Evolutionary conservation across 2,113 vertebrate genomes (phyloP).

Genomic region (Scytalopus superciliaris): DNA sequence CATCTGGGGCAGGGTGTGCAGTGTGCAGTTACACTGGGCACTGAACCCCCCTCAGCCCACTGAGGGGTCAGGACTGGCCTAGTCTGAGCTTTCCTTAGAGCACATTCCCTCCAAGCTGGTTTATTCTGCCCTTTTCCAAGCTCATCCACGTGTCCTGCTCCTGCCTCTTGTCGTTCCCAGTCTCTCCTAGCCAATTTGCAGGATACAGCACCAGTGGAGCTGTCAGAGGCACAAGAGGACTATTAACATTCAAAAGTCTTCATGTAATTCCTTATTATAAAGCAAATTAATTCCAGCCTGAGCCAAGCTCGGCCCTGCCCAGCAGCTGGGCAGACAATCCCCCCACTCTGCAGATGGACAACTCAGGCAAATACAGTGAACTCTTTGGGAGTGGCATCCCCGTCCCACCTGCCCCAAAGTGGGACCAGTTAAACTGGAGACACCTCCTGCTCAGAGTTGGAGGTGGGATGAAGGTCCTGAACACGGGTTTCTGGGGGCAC

Average conservation of each 20-base stretch:
- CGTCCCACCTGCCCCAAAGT: background rate
- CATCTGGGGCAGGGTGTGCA: background rate
- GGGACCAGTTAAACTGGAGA: background rate
- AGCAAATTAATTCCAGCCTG: constrained; percentile 18
- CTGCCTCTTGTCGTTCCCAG: background rate
- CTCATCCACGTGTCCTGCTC: background rate
- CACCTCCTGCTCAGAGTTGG: background rate
- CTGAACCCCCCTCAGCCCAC: background rate
- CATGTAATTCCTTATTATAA: background rate
- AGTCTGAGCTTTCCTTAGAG: background rate
- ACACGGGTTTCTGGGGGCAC: background rate
- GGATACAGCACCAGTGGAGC: background rate
- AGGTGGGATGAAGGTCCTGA: background rate
- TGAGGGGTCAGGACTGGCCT: background rate
- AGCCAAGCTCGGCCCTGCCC: background rate
- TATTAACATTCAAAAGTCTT: background rate
- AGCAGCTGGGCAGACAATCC: background rate
- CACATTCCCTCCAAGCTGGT: background rate
- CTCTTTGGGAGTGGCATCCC: background rate
- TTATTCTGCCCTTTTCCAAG: background rate
- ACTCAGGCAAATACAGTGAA: background rate
- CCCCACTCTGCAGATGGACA: background rate
- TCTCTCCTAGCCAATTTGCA: background rate
- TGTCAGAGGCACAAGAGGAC: background rate
- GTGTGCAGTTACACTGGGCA: background rate